Evolutionary conservation across 2,797 vertebrate species (phyloP).

Genomic region (Chelonia mydas): DNA sequence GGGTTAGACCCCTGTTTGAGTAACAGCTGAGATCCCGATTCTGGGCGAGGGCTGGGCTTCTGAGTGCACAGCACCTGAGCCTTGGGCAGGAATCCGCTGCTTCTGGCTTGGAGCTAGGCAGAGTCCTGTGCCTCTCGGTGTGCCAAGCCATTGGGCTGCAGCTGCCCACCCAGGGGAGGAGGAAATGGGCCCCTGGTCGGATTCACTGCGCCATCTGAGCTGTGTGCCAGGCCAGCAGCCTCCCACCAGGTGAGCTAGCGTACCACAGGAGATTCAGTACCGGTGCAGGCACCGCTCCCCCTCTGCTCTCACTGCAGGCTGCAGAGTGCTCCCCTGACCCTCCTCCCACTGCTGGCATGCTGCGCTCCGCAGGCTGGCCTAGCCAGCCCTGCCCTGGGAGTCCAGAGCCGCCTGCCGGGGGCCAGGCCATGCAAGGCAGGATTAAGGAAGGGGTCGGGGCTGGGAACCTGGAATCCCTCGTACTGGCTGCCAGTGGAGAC

Average conservation of each 20-base stretch:
- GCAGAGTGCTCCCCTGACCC: background rate
- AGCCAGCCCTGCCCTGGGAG: background rate
- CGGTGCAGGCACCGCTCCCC: too few relatives aligned
- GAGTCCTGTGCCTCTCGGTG: too few relatives aligned
- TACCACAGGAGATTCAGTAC: background rate
- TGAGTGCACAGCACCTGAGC: background rate
- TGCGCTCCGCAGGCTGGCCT: too few relatives aligned
- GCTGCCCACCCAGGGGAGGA: too few relatives aligned
- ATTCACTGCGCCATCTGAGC: background rate
- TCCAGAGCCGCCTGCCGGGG: too few relatives aligned
- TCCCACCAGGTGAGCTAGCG: too few relatives aligned
- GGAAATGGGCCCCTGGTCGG: background rate
- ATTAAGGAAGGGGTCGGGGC: background rate
- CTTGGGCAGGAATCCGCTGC: background rate
- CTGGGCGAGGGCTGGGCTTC: background rate
- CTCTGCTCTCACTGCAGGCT: background rate
- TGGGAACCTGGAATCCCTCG: background rate
- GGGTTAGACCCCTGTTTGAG: background rate
- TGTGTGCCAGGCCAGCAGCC: background rate
- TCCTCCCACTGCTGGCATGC: background rate
- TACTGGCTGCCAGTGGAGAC: background rate
- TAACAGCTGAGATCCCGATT: too few relatives aligned
- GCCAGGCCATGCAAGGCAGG: too few relatives aligned
- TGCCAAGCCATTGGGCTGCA: too few relatives aligned
- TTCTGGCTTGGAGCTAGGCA: background rate